Evolutionary conservation across 2,888 invertebrate genomes (phyloP), one percentile per base, ranked within the genome.

Genomic region (Sinhomidia bicolor): DNA sequence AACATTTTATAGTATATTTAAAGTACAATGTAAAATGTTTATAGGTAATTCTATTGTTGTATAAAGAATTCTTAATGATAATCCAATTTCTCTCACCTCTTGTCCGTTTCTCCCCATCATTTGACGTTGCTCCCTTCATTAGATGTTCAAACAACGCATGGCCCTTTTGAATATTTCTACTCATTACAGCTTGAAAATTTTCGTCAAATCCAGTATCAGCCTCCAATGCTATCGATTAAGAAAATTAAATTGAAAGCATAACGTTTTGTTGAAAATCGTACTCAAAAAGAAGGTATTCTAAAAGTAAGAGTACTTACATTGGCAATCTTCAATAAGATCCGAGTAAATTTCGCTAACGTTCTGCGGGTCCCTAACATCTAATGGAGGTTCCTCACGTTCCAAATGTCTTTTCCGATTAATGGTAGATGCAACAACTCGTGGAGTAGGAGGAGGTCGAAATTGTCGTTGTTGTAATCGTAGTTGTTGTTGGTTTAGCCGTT

Each of bases 361-460:
- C n/a, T 62, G 36, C 0, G 60, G 29, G 7, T 86, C 60, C 6
- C 12, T 57, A 6, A 74, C 29, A 12, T 68, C 17, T 60, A 41
- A 9, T 10, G 79, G 68, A 1, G n/a, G 51, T 10, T 9, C n/a
- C 6, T 71, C 82, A 6, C 74, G 4, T 7, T 84, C 84, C 29
- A 1, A 10, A 5, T 57, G 10, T 26, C 20, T 57, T 60, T 29
- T 57, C 32, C 62, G 47, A 47, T 47, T 36, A 7, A 68, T 17
- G 10, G 7, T 9, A 9, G 36, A 36, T 4, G 36, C 2, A 12
- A 6, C 10, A 23, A 79, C 71, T 14, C 86, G 29, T 0, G 86
- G 81, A 9, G 86, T 87, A 3, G 86, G 86, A 9, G 86, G 86
- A 14, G 81, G 86, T 17, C n/a, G 17, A 3, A 87, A 74, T 17